These are phyloP conservation scores for Clepsis dumicolana DNA, from an alignment of 2,888 invertebrate genomes.

Conservation along the genomic window DNA sequence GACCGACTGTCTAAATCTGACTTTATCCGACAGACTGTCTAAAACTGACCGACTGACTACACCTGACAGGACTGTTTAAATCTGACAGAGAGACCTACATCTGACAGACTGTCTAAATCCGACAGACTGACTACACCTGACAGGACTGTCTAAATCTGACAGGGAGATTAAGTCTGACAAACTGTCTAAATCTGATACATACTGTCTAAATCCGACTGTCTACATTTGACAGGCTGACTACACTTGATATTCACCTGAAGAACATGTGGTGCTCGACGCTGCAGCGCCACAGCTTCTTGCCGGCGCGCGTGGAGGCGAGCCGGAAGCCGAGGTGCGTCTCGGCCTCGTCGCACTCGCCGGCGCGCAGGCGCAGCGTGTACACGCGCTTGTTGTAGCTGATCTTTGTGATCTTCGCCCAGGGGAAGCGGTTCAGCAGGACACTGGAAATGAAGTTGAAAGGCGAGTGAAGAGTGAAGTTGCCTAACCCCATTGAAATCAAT, in stretches of 20 bases:
- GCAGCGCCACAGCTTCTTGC: constrained; percentile 98
- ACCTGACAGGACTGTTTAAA: too few relatives aligned
- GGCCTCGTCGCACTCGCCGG: constrained; percentile 97
- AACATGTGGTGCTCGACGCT: constrained; percentile 99
- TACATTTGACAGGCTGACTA: background rate
- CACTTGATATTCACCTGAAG: constrained; percentile 94
- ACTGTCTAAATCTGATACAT: too few relatives aligned
- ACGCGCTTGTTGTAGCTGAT: constrained; percentile 98
- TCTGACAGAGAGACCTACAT: too few relatives aligned
- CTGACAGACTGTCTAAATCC: too few relatives aligned
- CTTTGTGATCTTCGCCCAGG: constrained; percentile 99
- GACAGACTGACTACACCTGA: too few relatives aligned
- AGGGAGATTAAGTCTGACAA: too few relatives aligned
- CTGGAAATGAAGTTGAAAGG: constrained; percentile 69
- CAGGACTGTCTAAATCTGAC: too few relatives aligned
- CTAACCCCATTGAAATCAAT: too few relatives aligned
- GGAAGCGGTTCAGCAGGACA: constrained; percentile 97
- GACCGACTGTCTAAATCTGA: too few relatives aligned
- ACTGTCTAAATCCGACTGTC: background rate
- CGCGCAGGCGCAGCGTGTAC: constrained; percentile 97
- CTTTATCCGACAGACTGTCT: too few relatives aligned
- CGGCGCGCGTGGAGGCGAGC: constrained; percentile 94
- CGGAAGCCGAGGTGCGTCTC: constrained; percentile 97
- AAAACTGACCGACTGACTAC: too few relatives aligned
- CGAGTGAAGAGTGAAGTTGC: too few relatives aligned